Evolutionary conservation across 2,797 vertebrate genomes (phyloP).

Genomic region (Varecia variegata): DNA sequence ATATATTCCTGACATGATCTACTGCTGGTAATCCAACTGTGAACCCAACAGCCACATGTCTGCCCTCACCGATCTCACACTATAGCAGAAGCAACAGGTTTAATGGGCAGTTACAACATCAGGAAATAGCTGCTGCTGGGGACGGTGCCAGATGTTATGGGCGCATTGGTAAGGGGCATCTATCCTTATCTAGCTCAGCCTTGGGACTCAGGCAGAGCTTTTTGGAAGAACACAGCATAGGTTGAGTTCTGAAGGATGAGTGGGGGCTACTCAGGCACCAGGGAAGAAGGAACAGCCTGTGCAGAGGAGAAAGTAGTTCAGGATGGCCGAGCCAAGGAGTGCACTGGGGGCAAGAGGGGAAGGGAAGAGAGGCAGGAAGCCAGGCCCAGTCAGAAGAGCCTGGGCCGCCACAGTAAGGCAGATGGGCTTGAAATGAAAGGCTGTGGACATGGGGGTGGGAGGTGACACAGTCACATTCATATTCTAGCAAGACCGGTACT

Average conservation of each 20-base stretch:
- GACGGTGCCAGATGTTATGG: background rate
- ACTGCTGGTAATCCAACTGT: background rate
- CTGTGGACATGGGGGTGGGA: accelerated
- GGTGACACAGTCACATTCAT: background rate
- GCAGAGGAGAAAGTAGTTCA: background rate
- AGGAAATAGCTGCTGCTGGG: background rate
- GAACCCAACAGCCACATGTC: background rate
- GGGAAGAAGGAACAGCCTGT: background rate
- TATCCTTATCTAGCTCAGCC: background rate
- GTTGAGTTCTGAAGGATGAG: background rate
- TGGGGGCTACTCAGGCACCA: background rate
- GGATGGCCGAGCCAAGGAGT: background rate
- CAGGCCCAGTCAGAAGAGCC: background rate
- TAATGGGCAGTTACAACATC: background rate
- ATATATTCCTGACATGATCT: background rate
- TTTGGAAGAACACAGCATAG: background rate
- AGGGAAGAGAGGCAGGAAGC: background rate
- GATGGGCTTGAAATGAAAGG: background rate
- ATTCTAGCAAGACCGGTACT: background rate
- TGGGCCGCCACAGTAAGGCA: background rate
- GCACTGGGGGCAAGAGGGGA: too few species aligned
- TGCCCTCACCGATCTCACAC: background rate
- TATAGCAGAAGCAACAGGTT: background rate
- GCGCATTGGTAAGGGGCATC: background rate
- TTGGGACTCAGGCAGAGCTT: background rate